Evolutionary conservation across 2,113 vertebrate species (phyloP), one percentile per base, ranked within the genome.

Genomic region (Syrmaticus mikado): DNA sequence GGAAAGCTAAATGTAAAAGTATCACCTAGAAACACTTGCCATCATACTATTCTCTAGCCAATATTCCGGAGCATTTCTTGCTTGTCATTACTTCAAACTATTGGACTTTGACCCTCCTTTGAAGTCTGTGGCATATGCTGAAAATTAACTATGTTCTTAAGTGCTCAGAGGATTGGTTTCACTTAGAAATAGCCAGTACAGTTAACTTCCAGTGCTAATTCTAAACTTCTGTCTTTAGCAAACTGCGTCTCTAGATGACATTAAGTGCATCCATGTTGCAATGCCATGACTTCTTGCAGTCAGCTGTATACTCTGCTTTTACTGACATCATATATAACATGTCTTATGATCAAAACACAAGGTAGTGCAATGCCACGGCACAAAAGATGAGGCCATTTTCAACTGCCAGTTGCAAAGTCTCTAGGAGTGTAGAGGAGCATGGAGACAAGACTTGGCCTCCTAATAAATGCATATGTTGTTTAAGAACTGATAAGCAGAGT

Each of bases 111-210:
- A 90, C 92, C 53, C 32, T 85, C 50, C 92, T 95, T 96, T 96
- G 95, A 96, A 96, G 95, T 90, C 86, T 57, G 52, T 68, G 57
- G 85, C 95, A 96, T 96, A 94, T 96, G 96, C 95, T 94, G 92
- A 95, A 96, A 95, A 96, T 95, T 96, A 96, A 84, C 80, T 34
- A 88, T 83, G 93, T 78, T 76, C 83, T 88, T 94, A 93, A 85
- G 65, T 82, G 80, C 90, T 93, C 83, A 85, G 78, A 84, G 94
- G 94, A 82, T 94, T 96, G 94, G 92, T 96, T 96, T 95, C 92
- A 93, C 84, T 96, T 87, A 94, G 81, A 94, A 96, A 92, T 93
- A 85, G 82, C 65, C 78, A 82, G 78, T 87, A 77, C 71, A 71
- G 89, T 87, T 90, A 91, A 77, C 78, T 89, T 89, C 17, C 91